These are phyloP conservation scores for Novumbra hubbsi DNA, from an alignment of 2,797 vertebrate genomes.

Conservation along the genomic window DNA sequence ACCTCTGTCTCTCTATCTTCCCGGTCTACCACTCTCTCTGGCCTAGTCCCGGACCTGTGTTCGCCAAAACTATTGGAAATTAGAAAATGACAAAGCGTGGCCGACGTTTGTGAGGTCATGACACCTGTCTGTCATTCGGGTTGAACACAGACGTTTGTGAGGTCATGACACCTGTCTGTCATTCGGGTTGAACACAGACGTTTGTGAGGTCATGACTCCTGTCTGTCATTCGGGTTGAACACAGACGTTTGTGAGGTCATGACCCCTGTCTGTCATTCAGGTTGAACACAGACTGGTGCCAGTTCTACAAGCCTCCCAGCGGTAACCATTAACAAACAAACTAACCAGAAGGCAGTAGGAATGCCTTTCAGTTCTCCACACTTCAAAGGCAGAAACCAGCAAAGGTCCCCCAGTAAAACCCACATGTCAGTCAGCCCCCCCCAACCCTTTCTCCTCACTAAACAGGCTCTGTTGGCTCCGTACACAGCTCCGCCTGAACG, in stretches of 20 bases:
- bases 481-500: slow-evolving; percentile 52
- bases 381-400: slow-evolving; percentile 41
- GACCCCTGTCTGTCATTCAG: not conserved
- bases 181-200: too few species aligned
- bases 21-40: too few species aligned
- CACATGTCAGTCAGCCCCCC: slow-evolving; percentile 21
- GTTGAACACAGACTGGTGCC: slow-evolving; percentile 41
- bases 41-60: too few species aligned
- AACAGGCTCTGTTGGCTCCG: slow-evolving; percentile 57
- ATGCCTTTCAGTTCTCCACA: slow-evolving; percentile 29
- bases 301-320: slow-evolving; percentile 15
- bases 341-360: slow-evolving; percentile 12
- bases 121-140: too few species aligned
- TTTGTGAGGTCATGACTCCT: not conserved
- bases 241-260: slow-evolving; percentile 11
- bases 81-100: too few species aligned
- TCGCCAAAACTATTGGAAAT: too few species aligned
- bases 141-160: too few species aligned
- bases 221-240: slow-evolving; percentile 12
- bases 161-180: too few species aligned
- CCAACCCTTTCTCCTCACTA: slow-evolving; percentile 59
- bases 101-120: too few species aligned
- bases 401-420: slow-evolving; percentile 45
- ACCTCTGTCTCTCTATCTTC: not conserved
- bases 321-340: slow-evolving; percentile 21